Conservation (phyloP, 2,888 invertebrate genomes). For the Callosobruchus maculatus region DNA sequence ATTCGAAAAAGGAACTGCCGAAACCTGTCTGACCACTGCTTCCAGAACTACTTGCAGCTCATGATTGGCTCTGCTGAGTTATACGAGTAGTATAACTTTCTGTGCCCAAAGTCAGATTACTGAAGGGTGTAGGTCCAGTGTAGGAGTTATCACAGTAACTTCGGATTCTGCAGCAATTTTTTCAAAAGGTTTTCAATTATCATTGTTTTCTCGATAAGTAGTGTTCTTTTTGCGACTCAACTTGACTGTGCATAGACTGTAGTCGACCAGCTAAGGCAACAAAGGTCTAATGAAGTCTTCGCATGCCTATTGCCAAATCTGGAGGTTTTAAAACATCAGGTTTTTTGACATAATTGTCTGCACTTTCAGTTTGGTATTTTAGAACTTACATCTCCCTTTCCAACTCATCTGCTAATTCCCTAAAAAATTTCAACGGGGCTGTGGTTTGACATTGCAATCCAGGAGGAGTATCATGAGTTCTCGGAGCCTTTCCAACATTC, state of each 20-base stretch:
- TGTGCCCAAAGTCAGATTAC: conserved; percentile 30
- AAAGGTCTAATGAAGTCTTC: conserved; percentile 80
- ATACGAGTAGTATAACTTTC: conserved; percentile 42
- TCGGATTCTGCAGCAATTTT: conserved; percentile 28
- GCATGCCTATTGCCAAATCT: conserved; percentile 77
- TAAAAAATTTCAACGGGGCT: conserved; percentile 68
- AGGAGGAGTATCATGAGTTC: conserved; percentile 72
- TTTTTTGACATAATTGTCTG: conserved; percentile 68
- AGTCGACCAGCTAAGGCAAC: conserved; percentile 84
- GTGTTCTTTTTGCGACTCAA: conserved; percentile 80
- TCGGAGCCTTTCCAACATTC: conserved; percentile 73
- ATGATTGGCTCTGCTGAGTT: conserved; percentile 11
- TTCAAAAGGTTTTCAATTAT: conserved; percentile 74
- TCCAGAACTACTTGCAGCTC: not conserved
- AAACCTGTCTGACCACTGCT: too few relatives aligned
- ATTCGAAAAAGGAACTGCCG: too few relatives aligned
- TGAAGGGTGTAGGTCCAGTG: conserved; percentile 64
- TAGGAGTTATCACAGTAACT: not conserved
- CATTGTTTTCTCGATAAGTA: conserved; percentile 77
- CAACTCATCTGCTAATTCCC: conserved; percentile 64
- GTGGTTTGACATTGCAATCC: conserved; percentile 74
- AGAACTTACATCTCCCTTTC: conserved; percentile 67
- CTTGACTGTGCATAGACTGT: conserved; percentile 73
- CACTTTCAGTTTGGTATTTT: conserved; percentile 67
- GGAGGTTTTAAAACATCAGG: conserved; percentile 62